Evolutionary conservation across 1,140 invertebrate species (phyloP).

Genomic region (Caenorhabditis remanei): DNA sequence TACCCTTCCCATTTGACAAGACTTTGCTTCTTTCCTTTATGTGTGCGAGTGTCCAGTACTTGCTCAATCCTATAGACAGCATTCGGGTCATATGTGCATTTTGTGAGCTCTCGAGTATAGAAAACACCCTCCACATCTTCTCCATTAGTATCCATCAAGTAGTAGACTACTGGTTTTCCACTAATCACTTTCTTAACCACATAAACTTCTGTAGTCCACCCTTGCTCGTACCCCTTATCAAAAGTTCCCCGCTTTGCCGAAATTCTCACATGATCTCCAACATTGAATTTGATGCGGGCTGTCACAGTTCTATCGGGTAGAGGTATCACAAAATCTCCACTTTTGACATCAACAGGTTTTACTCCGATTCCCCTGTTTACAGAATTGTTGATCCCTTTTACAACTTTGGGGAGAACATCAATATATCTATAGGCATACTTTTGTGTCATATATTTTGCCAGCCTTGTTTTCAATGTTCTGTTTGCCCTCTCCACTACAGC

Average conservation of each 20-base stretch:
- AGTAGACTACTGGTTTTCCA: no score
- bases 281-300: no score
- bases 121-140: neutral
- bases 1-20: neutral
- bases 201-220: no score
- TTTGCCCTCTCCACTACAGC: conserved; percentile 1
- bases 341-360: neutral
- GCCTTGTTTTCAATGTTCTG: conserved; percentile 1
- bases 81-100: neutral
- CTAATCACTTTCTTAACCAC: no score
- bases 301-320: neutral
- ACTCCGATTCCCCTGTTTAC: neutral
- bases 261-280: no score
- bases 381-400: neutral
- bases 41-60: neutral
- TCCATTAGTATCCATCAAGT: neutral
- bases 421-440: neutral
- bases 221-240: no score
- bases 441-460: conserved; percentile 7
- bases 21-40: neutral
- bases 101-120: neutral
- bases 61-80: neutral
- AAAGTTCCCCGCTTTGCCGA: no score
- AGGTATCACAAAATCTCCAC: neutral
- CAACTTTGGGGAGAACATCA: neutral